Percentiles rank a stretch among this genome's conserved stretches.
Evolutionary conservation across 2,113 vertebrate species (phyloP).

Genomic region (human (Homo sapiens)): DNA sequence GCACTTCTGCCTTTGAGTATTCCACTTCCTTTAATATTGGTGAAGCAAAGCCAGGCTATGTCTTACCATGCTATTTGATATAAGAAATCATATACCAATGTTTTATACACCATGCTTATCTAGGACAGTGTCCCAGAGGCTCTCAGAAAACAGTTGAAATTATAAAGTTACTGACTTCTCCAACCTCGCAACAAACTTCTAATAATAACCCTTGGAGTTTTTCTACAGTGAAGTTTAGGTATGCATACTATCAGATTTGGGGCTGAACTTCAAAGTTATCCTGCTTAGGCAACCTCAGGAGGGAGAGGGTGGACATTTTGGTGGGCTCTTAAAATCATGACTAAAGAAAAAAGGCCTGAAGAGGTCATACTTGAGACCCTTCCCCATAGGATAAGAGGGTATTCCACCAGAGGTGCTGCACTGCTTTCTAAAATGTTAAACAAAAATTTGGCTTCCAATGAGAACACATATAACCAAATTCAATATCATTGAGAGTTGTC

Average conservation of each 20-base stretch:
- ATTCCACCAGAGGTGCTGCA: neutral
- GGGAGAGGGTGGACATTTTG: neutral
- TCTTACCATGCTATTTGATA: neutral
- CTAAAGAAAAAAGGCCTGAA: neutral
- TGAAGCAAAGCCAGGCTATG: neutral
- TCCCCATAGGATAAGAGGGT: neutral
- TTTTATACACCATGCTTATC: neutral
- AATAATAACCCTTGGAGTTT: neutral
- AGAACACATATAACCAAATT: neutral
- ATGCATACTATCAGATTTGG: neutral
- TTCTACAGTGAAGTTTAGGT: neutral
- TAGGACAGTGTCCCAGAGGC: neutral
- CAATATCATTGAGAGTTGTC: neutral
- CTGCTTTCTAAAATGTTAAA: neutral
- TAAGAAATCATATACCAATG: neutral
- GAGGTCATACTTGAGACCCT: neutral
- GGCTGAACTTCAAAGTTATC: neutral
- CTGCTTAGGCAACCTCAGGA: neutral
- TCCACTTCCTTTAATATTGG: neutral
- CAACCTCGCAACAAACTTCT: neutral
- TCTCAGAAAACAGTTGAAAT: slow-evolving; percentile 30
- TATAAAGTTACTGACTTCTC: neutral
- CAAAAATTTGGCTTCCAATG: neutral
- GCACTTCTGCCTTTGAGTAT: neutral
- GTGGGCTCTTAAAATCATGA: neutral